Evolutionary conservation across 2,888 invertebrate genomes (phyloP), one percentile per base, ranked within the genome.

Genomic region (Latheticus oryzae): DNA sequence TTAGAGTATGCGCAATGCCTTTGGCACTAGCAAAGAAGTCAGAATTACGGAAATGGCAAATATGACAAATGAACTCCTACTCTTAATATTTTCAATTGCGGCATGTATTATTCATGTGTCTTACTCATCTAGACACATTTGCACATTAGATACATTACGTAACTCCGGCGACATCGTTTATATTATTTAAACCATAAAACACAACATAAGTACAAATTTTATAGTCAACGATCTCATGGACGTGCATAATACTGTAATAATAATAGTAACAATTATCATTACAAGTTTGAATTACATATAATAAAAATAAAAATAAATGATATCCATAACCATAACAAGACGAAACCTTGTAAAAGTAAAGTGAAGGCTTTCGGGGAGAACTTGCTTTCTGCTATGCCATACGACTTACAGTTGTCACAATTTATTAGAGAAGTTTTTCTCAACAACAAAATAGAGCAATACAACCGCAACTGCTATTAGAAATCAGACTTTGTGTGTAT

Each of bases 241-340:
- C 67, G 63, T 59, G 53, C 50, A 65, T 55, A 58, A 42, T 51
- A 58, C 48, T 57, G n/a, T n/a, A 59, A 58, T 60, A 62, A 62
- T 67, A 72, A 73, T 71, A 71, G 70, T 73, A 72, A 74, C 72
- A 74, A 73, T 74, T 73, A 74, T 73, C 71, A 72, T 74, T 73
- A 72, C 71, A 72, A 73, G 68, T 73, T 74, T 66, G 73, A 76
- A 77, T 77, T 77, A 77, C 75, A 75, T 74, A 74, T 72, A 75
- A 76, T 75, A 76, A 75, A 75, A 75, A 76, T 76, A 76, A 76
- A 75, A 75, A 71, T 69, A 73, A 75, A 75, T 73, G 75, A 74
- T 73, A 73, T 73, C 72, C 72, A 76, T 76, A 76, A 76, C 73
- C 74, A 69, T 74, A 69, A 74, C 72, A 47, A 68, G 70, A 66